Percentiles rank a stretch among this genome's conserved stretches.
phyloP scores from a whole-genome alignment of 2,888 invertebrate genomes.

The Zele albiditarsus region DNA sequence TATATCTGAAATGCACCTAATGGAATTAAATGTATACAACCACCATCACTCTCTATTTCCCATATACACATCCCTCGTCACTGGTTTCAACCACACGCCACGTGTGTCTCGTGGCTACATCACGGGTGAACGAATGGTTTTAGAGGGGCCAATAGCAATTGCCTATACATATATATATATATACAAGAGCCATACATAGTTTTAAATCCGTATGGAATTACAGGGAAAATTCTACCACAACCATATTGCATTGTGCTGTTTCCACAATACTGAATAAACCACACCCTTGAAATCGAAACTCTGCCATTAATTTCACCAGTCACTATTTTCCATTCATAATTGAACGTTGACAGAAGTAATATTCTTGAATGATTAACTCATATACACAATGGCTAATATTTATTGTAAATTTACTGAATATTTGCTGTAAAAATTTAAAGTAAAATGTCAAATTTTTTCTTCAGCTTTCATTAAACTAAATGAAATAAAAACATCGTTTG shows the following conservation, averaged over 20 bases:
- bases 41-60: slow-evolving; percentile 40
- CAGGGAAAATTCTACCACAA: slow-evolving; percentile 11
- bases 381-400: no score
- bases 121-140: slow-evolving; percentile 41
- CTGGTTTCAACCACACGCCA: slow-evolving; percentile 23
- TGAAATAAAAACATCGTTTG: no score
- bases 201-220: slow-evolving; percentile 27
- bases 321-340: not conserved
- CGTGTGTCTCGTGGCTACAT: slow-evolving; percentile 25
- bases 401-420: no score
- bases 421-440: no score
- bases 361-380: no score
- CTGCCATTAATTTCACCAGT: not conserved
- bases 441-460: no score
- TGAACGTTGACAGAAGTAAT: not conserved
- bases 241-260: slow-evolving; percentile 23
- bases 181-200: not conserved
- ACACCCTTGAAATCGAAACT: slow-evolving; percentile 13
- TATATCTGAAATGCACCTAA: slow-evolving; percentile 41
- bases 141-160: slow-evolving; percentile 16
- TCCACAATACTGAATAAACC: slow-evolving; percentile 6
- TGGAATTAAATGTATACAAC: slow-evolving; percentile 47
- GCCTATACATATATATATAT: slow-evolving; percentile 17
- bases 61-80: slow-evolving; percentile 27
- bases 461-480: no score